Base-by-base conservation (phyloP, 1,140 invertebrate species). In the Potamilus streckersoni region DNA sequence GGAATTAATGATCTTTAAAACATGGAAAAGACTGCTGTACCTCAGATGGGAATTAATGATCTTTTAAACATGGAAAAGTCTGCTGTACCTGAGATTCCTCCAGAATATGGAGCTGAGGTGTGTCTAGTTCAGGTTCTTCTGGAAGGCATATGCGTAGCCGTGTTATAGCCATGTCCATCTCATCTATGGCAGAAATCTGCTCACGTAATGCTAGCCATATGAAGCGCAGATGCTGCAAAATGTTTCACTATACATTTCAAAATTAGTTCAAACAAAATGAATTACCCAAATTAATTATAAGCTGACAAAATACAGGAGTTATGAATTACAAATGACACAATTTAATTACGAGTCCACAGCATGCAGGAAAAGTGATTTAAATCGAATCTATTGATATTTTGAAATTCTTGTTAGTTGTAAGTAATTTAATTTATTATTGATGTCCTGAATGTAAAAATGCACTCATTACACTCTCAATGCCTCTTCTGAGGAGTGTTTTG, bases 121-220 rank as follows among this genome's bases (percentile, higher is more conserved):
- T 80, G 20, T 86, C 78, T 31, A 86, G 57, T 55, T 84, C 80
- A 67, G 83, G 84, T 74, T 92, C 92, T 63, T 88, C 89, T n/a
- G 86, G 85, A 63, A 88, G 84, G n/a, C 91, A 88, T 13, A 93
- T 77, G 71, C 92, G 84, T 23, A 95, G 88, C 60, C 94, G 87
- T 61, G 93, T 92, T 78, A 93, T 94, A 31, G 94, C 94, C 93
- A 95, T 95, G 78, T 92, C 92, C 49, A 95, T 83, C 89, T 96
- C 95, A 89, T 95, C 95, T 63, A 92, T 90, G 14, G 92, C 92
- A 56, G 91, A 91, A 8, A 94, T 91, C 82, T 92, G 89, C 80
- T 93, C 92, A 82, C 89, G 90, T 4, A 93, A 82, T 69, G 90
- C 88, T 62, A 92, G 90, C 93, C 93, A 94, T n/a, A 93, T 80